phyloP scores from a whole-genome alignment of 2,888 invertebrate genomes.

The Zootermopsis nevadensis region DNA sequence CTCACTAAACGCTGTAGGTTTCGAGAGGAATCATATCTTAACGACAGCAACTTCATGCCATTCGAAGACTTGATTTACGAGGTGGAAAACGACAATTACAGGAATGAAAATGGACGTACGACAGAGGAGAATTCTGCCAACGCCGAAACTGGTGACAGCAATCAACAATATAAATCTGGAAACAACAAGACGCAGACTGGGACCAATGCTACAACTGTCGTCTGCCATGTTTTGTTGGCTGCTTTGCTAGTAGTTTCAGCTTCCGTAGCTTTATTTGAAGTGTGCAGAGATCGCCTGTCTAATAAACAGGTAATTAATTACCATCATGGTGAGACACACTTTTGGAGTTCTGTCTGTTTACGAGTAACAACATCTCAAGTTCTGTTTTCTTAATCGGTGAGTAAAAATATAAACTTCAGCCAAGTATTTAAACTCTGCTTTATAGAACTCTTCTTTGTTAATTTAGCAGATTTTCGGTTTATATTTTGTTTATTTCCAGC shows the following conservation, averaged over 20 bases:
- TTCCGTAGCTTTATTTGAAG: conserved; percentile 38
- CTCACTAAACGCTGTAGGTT: conserved; percentile 10
- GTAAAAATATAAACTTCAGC: no score
- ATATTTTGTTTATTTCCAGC: no score
- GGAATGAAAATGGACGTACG: not conserved
- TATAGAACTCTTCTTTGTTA: no score
- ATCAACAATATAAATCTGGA: not conserved
- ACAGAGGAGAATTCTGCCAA: not conserved
- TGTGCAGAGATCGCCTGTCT: conserved; percentile 21
- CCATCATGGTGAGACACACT: no score
- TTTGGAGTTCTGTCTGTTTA: no score
- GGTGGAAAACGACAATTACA: not conserved
- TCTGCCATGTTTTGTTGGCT: conserved; percentile 36
- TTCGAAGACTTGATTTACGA: conserved; percentile 24
- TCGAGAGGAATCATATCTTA: not conserved
- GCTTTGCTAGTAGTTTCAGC: conserved; percentile 38
- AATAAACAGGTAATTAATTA: conserved; percentile 23
- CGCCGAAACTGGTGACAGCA: not conserved
- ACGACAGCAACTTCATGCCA: conserved; percentile 6
- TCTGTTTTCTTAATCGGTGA: no score
- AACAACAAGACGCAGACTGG: conserved; percentile 3
- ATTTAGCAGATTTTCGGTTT: no score
- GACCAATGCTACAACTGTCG: conserved; percentile 29
- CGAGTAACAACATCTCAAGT: no score
- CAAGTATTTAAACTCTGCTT: no score